Evolutionary conservation across 2,113 vertebrate genomes (phyloP), one percentile per base, ranked within the genome.

Genomic region (Spermophilus dauricus): DNA sequence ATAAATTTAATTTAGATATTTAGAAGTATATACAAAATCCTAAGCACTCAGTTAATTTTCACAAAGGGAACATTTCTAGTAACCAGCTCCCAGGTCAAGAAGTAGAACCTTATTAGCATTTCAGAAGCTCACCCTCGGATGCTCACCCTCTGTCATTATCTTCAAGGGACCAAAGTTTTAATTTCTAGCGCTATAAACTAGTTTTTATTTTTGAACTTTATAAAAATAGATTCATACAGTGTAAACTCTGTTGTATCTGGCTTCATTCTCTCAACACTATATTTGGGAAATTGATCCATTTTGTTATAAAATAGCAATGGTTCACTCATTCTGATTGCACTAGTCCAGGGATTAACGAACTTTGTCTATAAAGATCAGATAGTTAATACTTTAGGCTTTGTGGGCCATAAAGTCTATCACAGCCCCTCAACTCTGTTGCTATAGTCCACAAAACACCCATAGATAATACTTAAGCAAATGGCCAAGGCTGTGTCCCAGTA

Each of bases 341-440:
- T 77, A 61, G 69, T n/a, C 39, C 42, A 88, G 82, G 61, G 28
- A 58, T 86, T 70, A 12, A 51, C 45, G 86, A 90, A 67, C 67
- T 77, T 48, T 63, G 63, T 72, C 42, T 63, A 81, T 28, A 63
- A 90, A 90, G 87, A n/a, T 22, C 18, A 42, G 32, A 65, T 2
- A 84, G 65, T 7, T 84, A 96, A 86, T 63, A 96, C 77, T 90
- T 94, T 2, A 58, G 89, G 45, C 18, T 92, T 92, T 69, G 69
- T 28, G 70, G 42, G 63, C 45, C 76, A 63, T 58, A 86, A 91
- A 34, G 63, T 76, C 63, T 76, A 69, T 65, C 63, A 14, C 34
- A 80, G 13, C 24, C 69, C 32, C 17, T 78, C 72, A 78, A 5
- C 6, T 94, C 58, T 85, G 72, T 30, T 34, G 10, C 26, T 32